Evolutionary conservation across 1,140 invertebrate genomes (phyloP).

Genomic region (Agrypnia vestita): DNA sequence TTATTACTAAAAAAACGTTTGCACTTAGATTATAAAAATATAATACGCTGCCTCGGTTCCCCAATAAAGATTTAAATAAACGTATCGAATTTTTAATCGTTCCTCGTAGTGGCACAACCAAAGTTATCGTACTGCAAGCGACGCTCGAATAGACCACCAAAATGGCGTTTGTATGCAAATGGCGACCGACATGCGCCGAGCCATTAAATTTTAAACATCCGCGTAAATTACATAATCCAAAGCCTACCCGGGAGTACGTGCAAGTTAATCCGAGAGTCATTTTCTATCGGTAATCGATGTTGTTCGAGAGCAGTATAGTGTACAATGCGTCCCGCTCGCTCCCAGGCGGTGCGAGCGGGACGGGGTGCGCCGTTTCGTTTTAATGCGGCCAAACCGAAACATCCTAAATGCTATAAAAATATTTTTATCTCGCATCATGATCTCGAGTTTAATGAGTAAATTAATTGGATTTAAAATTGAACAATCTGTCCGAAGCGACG

Average conservation of each 20-base stretch:
- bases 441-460: constrained; percentile 61
- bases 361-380: constrained; percentile 51
- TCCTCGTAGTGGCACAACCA: not conserved
- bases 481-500: constrained; percentile 49
- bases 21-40: too few relatives aligned
- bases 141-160: constrained; percentile 14
- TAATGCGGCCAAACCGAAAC: constrained; percentile 55
- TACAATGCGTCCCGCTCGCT: constrained; percentile 11
- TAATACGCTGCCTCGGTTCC: not conserved
- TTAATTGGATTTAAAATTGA: constrained; percentile 63
- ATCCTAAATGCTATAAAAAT: constrained; percentile 60
- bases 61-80: constrained; percentile 2
- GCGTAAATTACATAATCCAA: constrained; percentile 37
- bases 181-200: not conserved
- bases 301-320: constrained; percentile 57
- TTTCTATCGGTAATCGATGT: constrained; percentile 56
- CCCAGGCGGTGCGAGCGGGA: constrained; percentile 1
- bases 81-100: constrained; percentile 37
- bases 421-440: constrained; percentile 60
- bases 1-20: not conserved
- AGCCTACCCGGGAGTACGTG: constrained; percentile 4
- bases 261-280: constrained; percentile 35
- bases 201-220: not conserved
- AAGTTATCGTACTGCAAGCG: too few relatives aligned
- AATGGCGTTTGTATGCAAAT: constrained; percentile 38